phyloP scores from a whole-genome alignment of 1,140 invertebrate genomes.

The Drosophila kanapiae region DNA sequence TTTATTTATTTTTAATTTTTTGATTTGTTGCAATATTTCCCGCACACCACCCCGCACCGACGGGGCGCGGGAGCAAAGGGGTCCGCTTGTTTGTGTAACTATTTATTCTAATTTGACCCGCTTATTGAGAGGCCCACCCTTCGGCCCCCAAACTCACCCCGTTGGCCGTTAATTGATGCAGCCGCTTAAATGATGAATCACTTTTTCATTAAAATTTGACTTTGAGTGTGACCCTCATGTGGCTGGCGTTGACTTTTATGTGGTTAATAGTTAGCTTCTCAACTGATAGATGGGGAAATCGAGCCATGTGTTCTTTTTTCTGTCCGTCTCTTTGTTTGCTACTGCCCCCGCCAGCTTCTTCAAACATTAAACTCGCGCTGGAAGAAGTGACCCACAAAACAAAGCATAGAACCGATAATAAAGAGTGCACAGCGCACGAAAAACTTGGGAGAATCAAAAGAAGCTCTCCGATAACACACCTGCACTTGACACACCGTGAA shows the following conservation, averaged over 20 bases:
- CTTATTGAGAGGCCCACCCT: constrained; percentile 63
- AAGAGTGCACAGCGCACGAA: constrained; percentile 2
- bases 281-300: constrained; percentile 34
- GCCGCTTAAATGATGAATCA: constrained; percentile 83
- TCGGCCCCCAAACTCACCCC: constrained; percentile 42
- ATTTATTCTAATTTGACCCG: constrained; percentile 85
- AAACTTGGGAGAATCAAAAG: constrained; percentile 5
- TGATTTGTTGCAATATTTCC: constrained; percentile 80
- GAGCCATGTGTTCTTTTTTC: constrained; percentile 9
- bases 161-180: constrained; percentile 69
- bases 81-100: constrained; percentile 81
- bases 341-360: constrained; percentile 12
- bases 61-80: constrained; percentile 53
- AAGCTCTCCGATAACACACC: constrained; percentile 27
- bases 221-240: constrained; percentile 79
- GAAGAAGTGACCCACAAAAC: constrained; percentile 16
- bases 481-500: constrained; percentile 14
- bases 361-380: constrained; percentile 28
- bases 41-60: neutral
- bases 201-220: constrained; percentile 84
- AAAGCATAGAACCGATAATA: constrained; percentile 17
- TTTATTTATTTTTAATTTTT: constrained; percentile 85
- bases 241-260: constrained; percentile 59
- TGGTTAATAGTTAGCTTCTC: constrained; percentile 52
- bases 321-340: constrained; percentile 8